Conservation (phyloP, 2,113 vertebrate species). For the Carollia perspicillata region DNA sequence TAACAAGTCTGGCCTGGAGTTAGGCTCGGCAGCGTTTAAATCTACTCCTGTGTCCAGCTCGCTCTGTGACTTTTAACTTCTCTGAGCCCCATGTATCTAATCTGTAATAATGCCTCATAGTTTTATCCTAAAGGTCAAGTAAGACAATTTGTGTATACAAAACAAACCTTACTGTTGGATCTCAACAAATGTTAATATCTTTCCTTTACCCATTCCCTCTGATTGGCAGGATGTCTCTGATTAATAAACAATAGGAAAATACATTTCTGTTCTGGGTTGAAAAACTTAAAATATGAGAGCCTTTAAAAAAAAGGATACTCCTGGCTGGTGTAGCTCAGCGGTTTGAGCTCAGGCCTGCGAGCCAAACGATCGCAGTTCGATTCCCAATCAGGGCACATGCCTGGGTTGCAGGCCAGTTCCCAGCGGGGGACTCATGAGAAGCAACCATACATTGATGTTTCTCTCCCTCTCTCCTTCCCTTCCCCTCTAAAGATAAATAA, state of each 20-base stretch:
- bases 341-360: no score
- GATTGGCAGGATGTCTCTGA: slow-evolving; percentile 14
- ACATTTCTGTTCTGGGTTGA: slow-evolving; percentile 24
- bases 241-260: not conserved
- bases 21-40: not conserved
- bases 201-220: not conserved
- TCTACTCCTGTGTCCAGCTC: not conserved
- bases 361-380: no score
- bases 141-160: not conserved
- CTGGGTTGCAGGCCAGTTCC: no score
- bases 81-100: not conserved
- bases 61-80: not conserved
- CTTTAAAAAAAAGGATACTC: not conserved
- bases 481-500: no score
- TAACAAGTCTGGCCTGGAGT: not conserved
- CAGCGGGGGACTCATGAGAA: no score
- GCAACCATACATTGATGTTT: no score
- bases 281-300: not conserved
- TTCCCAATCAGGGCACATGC: no score
- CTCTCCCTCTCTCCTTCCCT: no score
- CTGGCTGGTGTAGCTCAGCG: no score
- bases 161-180: not conserved
- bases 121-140: not conserved
- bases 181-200: not conserved
- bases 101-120: not conserved